Evolutionary conservation across 2,888 invertebrate species (phyloP), one percentile per base, ranked within the genome.

Genomic region (Melanotus villosus): DNA sequence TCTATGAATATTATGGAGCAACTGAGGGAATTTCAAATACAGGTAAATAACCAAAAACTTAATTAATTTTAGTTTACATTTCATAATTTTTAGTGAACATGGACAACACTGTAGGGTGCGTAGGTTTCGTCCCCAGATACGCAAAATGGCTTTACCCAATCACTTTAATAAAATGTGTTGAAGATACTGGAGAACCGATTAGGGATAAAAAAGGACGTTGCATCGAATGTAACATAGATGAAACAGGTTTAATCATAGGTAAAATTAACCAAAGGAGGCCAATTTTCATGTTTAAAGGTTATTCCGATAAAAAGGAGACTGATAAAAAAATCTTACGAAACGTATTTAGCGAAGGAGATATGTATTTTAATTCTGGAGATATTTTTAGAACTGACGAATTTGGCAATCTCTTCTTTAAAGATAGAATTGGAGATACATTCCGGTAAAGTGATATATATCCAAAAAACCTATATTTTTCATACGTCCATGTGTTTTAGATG

Each of bases 331-430:
- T 93, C 62, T 86, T 92, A 32, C 80, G 83, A 18, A 87, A 93
- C 80, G 93, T 94, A 1, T 93, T 97, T 86, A 85, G 86, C 68
- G 89, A 90, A 73, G 98, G 97, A 36, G 99, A 99, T 85, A 88
- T 89, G 59, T 96, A 92, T 74, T 99, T 99, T 85, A 92, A 98
- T 78, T 93, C 96, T 60, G n/a, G n/a, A n/a, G n/a, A n/a, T n/a
- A n/a, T n/a, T n/a, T n/a, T n/a, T n/a, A n/a, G n/a, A n/a, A n/a
- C n/a, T n/a, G n/a, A n/a, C n/a, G n/a, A n/a, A n/a, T n/a, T n/a
- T n/a, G n/a, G n/a, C n/a, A n/a, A n/a, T n/a, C n/a, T n/a, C n/a
- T n/a, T n/a, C n/a, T n/a, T n/a, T n/a, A n/a, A n/a, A n/a, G n/a
- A n/a, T n/a, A n/a, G n/a, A n/a, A n/a, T n/a, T n/a, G n/a, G n/a